phyloP scores from a whole-genome alignment of 2,113 vertebrate genomes.

The Callocephalon fimbriatum region DNA sequence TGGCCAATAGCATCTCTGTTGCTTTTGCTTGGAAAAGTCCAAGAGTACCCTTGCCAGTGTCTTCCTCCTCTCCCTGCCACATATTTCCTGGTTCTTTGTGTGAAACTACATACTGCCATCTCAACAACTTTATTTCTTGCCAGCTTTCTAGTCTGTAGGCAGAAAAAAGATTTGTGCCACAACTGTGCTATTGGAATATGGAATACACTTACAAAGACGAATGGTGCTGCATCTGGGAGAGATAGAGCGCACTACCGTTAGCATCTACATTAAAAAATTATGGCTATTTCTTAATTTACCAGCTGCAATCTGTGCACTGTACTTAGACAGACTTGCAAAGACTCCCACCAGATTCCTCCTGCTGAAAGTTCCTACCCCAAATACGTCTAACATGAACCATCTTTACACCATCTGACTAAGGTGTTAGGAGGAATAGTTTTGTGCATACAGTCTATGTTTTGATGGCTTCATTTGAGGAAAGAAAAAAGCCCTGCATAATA shows the following conservation, averaged over 20 bases:
- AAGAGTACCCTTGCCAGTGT: background rate
- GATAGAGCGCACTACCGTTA: background rate
- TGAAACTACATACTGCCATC: background rate
- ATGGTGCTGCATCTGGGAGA: background rate
- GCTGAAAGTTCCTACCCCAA: background rate
- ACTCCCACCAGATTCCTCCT: background rate
- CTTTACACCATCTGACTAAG: background rate
- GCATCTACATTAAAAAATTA: background rate
- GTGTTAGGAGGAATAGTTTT: background rate
- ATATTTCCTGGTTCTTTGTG: background rate
- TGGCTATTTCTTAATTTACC: background rate
- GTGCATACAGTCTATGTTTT: background rate
- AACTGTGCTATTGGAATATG: background rate
- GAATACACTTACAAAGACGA: background rate
- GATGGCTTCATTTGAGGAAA: background rate
- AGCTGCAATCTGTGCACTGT: background rate
- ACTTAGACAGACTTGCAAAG: background rate
- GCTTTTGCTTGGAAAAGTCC: background rate
- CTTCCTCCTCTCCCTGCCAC: background rate
- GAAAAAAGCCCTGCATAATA: background rate
- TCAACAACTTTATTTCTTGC: background rate
- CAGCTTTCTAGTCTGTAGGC: background rate
- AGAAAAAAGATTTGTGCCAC: background rate
- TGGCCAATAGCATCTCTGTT: background rate
- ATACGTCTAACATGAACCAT: background rate